Evolutionary conservation across 2,797 vertebrate species (phyloP).

Genomic region (Trichosurus vulpecula): DNA sequence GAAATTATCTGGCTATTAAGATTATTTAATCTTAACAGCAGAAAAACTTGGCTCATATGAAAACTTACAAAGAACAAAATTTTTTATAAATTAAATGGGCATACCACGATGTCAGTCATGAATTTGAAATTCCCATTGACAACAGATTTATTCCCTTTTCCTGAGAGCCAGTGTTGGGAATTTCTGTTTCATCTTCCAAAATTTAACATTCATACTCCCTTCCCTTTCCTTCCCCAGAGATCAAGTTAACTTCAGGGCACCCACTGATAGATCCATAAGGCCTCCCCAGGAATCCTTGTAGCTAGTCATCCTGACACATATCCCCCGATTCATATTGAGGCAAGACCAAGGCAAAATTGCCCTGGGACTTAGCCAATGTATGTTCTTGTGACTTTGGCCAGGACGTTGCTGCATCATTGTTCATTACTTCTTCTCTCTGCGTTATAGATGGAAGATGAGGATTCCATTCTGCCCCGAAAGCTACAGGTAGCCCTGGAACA

Average conservation of each 20-base stretch:
- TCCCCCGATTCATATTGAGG: not conserved
- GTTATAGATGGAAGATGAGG: conserved; percentile 96
- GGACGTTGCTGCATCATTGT: rapidly evolving
- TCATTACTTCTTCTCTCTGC: conserved; percentile 45
- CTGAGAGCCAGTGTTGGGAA: not conserved
- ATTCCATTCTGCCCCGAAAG: conserved; percentile 97
- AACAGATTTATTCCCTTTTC: not conserved
- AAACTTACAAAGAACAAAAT: not conserved
- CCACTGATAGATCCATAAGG: not conserved
- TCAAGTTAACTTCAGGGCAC: not conserved
- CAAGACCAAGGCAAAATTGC: not conserved
- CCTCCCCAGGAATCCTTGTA: not conserved
- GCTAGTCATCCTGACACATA: not conserved
- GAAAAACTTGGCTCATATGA: not conserved
- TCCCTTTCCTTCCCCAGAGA: not conserved
- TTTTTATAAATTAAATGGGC: not conserved
- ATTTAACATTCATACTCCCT: not conserved
- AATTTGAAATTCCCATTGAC: not conserved
- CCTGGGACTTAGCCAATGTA: rapidly evolving
- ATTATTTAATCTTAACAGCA: not conserved
- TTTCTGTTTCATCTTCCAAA: not conserved
- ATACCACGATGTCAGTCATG: not conserved
- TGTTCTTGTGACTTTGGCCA: not conserved
- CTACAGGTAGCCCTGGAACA: conserved; percentile 96
- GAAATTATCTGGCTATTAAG: not conserved